These are phyloP conservation scores for Cotesia typhae DNA, from an alignment of 1,140 invertebrate genomes.

Conservation along the genomic window DNA sequence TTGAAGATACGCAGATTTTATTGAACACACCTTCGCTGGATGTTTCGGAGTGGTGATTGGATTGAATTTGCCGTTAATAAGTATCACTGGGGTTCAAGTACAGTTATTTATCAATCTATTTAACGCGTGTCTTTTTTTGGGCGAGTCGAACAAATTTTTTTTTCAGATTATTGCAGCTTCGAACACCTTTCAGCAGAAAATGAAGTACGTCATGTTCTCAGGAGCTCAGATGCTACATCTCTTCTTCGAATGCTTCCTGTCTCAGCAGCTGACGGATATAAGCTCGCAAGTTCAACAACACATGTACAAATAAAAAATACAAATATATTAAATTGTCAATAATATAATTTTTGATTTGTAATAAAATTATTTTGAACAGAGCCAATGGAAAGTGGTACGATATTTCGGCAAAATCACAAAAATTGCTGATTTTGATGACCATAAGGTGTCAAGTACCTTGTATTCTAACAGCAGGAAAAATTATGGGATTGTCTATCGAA, in stretches of 20 bases:
- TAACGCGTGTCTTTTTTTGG: not conserved
- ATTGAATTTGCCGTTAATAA: conserved; percentile 19
- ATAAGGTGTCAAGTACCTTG: conserved; percentile 33
- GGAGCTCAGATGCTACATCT: not conserved
- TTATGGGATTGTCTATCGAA: conserved; percentile 32
- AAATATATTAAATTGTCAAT: not conserved
- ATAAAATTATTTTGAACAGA: conserved; percentile 6
- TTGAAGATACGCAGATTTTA: not conserved
- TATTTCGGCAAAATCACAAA: conserved; percentile 33
- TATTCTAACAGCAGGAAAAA: conserved; percentile 35
- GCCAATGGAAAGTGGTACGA: conserved; percentile 29
- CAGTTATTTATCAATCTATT: not conserved
- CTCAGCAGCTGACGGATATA: conserved; percentile 5
- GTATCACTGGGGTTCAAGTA: conserved; percentile 13
- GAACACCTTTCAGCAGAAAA: not conserved
- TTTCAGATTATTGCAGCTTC: not conserved
- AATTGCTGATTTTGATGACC: conserved; percentile 36
- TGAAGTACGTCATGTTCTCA: conserved; percentile 12
- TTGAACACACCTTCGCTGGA: not conserved
- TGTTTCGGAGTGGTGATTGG: conserved; percentile 14
- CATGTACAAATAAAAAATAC: not conserved
- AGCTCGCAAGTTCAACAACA: not conserved
- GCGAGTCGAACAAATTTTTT: not conserved
- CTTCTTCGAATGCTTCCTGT: conserved; percentile 17
- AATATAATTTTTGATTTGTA: not conserved